Percentiles rank a stretch among this genome's conserved stretches.
Evolutionary conservation across 1,140 invertebrate genomes (phyloP).

Genomic region (Myzus persicae): DNA sequence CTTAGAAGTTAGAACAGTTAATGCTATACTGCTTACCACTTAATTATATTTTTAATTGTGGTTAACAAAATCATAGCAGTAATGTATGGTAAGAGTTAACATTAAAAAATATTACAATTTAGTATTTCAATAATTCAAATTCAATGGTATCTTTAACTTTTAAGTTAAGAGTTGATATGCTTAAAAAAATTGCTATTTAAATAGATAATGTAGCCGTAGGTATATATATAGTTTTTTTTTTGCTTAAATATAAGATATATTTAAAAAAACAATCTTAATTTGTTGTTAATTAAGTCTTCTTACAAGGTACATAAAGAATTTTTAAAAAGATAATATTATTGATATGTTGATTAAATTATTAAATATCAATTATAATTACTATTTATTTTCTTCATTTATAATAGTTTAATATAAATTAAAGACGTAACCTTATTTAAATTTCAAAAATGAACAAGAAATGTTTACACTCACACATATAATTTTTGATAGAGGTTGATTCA

Average conservation of each 20-base stretch:
- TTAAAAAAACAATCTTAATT: not conserved
- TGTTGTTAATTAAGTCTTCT: not conserved
- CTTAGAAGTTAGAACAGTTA: constrained; percentile 26
- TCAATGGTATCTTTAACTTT: not conserved
- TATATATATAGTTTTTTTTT: not conserved
- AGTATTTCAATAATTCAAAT: not conserved
- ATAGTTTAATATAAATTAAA: not conserved
- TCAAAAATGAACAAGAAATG: not conserved
- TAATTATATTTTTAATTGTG: constrained; percentile 12
- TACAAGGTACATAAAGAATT: not conserved
- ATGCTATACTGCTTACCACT: not conserved
- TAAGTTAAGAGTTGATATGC: not conserved
- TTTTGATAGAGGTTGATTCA: not conserved
- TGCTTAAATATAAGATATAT: not conserved
- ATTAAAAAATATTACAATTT: not conserved
- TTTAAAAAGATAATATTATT: not conserved
- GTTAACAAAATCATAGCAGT: not conserved
- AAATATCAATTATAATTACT: not conserved
- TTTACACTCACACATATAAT: not conserved
- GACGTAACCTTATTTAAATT: not conserved
- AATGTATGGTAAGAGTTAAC: not conserved
- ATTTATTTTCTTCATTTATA: not conserved
- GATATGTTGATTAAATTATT: not conserved
- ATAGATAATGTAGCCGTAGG: not conserved
- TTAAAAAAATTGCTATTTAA: not conserved